Conservation (phyloP, 2,113 vertebrate genomes). For the Tragelaphus scriptus region DNA sequence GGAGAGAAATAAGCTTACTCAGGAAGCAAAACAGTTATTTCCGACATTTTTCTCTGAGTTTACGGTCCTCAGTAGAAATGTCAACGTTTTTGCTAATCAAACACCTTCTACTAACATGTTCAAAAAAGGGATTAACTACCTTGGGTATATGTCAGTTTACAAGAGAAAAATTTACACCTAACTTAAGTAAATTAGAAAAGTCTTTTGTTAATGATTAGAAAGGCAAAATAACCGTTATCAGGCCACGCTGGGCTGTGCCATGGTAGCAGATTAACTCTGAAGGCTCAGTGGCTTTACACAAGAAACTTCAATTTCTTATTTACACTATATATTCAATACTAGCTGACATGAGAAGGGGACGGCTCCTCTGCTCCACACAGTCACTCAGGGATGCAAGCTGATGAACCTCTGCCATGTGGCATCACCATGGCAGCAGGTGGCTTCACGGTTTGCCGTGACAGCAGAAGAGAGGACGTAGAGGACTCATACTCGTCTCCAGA, state of each 20-base stretch:
- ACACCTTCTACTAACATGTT: not conserved
- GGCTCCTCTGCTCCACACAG: not conserved
- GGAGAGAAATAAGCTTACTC: not conserved
- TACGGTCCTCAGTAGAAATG: not conserved
- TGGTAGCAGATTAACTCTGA: not conserved
- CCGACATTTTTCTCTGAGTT: not conserved
- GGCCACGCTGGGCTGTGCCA: not conserved
- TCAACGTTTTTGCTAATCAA: not conserved
- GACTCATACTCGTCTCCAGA: not conserved
- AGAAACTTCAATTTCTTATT: not conserved
- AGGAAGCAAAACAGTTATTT: not conserved
- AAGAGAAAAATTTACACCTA: not conserved
- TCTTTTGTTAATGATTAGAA: not conserved
- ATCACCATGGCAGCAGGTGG: not conserved
- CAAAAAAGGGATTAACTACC: not conserved
- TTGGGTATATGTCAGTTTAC: not conserved
- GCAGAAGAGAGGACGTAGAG: not conserved
- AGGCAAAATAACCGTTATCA: not conserved
- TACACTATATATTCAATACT: rapidly evolving
- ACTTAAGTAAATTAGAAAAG: not conserved
- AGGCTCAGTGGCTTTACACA: not conserved
- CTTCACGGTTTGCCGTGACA: not conserved
- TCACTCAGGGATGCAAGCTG: not conserved
- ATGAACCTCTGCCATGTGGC: not conserved
- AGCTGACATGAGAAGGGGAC: not conserved